Evolutionary conservation across 2,888 invertebrate species (phyloP).

Genomic region (Perizoma affinitatum): DNA sequence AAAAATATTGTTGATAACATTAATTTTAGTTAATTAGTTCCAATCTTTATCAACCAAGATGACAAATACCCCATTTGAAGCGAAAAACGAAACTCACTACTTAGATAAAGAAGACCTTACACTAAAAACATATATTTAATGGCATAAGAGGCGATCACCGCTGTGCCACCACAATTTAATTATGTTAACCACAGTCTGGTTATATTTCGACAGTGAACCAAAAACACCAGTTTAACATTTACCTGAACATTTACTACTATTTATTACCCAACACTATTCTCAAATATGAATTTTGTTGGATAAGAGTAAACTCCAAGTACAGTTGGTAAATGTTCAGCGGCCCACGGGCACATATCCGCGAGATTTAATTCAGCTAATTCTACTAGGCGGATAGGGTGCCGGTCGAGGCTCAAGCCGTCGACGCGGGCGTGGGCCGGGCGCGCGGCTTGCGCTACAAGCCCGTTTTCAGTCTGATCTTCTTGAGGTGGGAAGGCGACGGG

Average conservation of each 20-base stretch:
- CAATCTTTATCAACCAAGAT: conserved; percentile 37
- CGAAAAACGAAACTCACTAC: conserved; percentile 27
- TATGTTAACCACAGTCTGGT: conserved; percentile 8
- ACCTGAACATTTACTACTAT: conserved; percentile 7
- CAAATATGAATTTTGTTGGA: too few species aligned
- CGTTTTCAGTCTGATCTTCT: conserved; percentile 75
- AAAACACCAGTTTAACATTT: neutral
- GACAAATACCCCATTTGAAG: conserved; percentile 35
- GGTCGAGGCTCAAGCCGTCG: conserved; percentile 4
- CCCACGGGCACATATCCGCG: conserved; percentile 15
- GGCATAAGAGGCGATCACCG: conserved; percentile 41
- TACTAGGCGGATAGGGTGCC: conserved; percentile 8
- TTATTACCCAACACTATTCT: too few species aligned
- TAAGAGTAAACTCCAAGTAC: too few species aligned
- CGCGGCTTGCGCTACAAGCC: conserved; percentile 67
- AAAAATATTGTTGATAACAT: conserved; percentile 44
- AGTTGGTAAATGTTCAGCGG: conserved; percentile 8
- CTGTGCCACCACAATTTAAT: conserved; percentile 15
- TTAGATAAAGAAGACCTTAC: too few species aligned
- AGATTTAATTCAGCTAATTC: conserved; percentile 3
- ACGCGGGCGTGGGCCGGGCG: conserved; percentile 49
- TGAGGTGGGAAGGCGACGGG: conserved; percentile 64
- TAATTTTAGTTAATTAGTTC: conserved; percentile 31
- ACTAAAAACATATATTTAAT: conserved; percentile 42
- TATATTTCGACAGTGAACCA: conserved; percentile 1